Conservation (phyloP, 2,113 vertebrate species). For the Turnix velox region DNA sequence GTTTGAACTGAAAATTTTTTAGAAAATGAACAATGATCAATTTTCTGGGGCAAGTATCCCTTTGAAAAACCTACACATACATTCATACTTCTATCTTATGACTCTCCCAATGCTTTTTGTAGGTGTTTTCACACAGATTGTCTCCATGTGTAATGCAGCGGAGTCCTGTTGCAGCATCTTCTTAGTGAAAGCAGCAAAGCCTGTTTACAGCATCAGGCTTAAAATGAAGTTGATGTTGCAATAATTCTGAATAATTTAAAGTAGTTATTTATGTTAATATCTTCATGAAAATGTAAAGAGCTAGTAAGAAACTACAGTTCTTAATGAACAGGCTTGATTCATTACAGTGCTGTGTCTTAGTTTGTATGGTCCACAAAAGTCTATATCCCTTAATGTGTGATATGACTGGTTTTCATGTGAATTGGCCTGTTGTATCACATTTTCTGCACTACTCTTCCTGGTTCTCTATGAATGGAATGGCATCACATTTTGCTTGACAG, state of each 20-base stretch:
- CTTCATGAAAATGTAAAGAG: not conserved
- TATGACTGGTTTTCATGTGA: not conserved
- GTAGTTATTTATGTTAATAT: not conserved
- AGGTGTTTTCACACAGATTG: not conserved
- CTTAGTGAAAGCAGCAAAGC: not conserved
- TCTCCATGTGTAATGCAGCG: not conserved
- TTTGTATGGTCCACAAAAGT: not conserved
- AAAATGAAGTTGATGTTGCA: not conserved
- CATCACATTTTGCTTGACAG: constrained; percentile 51
- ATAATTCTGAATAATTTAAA: not conserved
- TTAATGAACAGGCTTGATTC: not conserved
- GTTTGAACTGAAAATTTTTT: not conserved
- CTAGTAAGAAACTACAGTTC: not conserved
- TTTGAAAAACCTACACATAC: not conserved
- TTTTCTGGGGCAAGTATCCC: not conserved
- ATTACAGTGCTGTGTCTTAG: not conserved
- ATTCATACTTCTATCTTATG: not conserved
- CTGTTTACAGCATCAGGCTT: not conserved
- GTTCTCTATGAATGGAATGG: constrained; percentile 35
- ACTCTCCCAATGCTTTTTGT: not conserved
- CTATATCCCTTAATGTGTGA: not conserved
- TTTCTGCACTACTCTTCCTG: constrained; percentile 52
- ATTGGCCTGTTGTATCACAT: constrained; percentile 33
- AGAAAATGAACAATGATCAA: not conserved
- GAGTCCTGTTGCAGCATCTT: not conserved